phyloP scores from a whole-genome alignment of 2,888 invertebrate species.

The Drosophila buzzatii region DNA sequence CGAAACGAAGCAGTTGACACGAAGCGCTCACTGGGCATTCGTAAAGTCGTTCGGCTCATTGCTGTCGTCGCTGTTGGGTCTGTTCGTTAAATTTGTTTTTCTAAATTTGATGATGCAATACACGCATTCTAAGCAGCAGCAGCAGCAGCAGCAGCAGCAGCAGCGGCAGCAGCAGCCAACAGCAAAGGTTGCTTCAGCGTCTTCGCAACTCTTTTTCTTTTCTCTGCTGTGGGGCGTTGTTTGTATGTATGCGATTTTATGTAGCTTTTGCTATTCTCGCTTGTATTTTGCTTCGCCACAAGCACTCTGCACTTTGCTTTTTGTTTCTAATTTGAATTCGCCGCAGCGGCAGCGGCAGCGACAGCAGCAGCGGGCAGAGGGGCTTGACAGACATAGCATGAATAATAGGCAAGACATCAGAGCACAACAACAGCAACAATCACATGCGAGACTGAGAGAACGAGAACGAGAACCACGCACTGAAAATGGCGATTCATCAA shows the following conservation, averaged over 20 bases:
- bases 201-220: slow-evolving; percentile 39
- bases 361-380: no score
- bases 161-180: slow-evolving; percentile 27
- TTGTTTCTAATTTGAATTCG: slow-evolving; percentile 55
- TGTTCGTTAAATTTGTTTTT: slow-evolving; percentile 73
- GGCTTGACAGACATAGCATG: slow-evolving; percentile 54
- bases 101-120: slow-evolving; percentile 78
- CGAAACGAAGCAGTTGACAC: slow-evolving; percentile 26
- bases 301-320: slow-evolving; percentile 76
- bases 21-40: slow-evolving; percentile 50
- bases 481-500: slow-evolving; percentile 79
- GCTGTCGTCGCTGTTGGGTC: slow-evolving; percentile 13
- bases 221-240: slow-evolving; percentile 18
- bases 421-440: slow-evolving; percentile 26
- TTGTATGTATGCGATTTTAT: slow-evolving; percentile 10
- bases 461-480: slow-evolving; percentile 43
- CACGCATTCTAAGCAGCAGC: slow-evolving; percentile 63
- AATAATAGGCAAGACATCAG: slow-evolving; percentile 65
- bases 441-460: slow-evolving; percentile 4
- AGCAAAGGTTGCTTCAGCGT: slow-evolving; percentile 31
- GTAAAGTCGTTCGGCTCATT: slow-evolving; percentile 44
- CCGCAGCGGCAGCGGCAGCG: slow-evolving; percentile 12
- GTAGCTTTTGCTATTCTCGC: slow-evolving; percentile 12
- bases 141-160: slow-evolving; percentile 21
- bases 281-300: slow-evolving; percentile 40